phyloP scores from a whole-genome alignment of 64 coral and sea anemone species.

The Orbicella faveolata region DNA sequence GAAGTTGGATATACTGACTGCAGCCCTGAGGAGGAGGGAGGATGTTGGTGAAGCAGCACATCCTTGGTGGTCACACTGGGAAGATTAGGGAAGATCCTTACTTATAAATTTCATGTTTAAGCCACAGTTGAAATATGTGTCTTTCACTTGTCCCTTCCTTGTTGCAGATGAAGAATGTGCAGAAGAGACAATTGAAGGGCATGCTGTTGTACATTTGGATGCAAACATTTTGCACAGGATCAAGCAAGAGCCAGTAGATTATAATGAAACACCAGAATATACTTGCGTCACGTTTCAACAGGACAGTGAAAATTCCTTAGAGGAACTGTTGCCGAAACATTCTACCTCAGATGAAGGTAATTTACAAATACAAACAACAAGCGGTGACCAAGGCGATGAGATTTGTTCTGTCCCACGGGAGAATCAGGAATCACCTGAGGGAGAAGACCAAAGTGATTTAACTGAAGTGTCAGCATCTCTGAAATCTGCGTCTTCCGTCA shows the following conservation, averaged over 20 bases:
- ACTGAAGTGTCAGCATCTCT: not conserved
- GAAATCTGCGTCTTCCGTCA: too few species aligned
- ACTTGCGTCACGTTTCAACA: not conserved
- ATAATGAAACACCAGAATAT: not conserved
- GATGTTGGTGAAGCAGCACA: too few species aligned
- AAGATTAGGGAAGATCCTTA: not conserved
- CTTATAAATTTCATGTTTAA: not conserved
- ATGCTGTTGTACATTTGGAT: constrained; percentile 2
- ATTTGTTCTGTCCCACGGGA: not conserved
- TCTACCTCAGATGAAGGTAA: not conserved
- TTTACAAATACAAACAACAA: too few species aligned
- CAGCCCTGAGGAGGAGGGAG: too few species aligned
- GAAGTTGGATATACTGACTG: too few species aligned
- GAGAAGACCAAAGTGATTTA: not conserved
- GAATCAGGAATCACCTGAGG: not conserved
- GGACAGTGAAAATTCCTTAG: not conserved
- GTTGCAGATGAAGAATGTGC: not conserved
- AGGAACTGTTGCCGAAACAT: not conserved
- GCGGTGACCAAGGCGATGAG: too few species aligned
- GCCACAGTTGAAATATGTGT: not conserved
- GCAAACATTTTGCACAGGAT: constrained; percentile 3
- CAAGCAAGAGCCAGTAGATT: constrained; percentile 25
- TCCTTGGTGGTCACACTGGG: too few species aligned
- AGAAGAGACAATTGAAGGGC: not conserved
- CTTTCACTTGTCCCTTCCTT: not conserved